Percentiles rank a stretch among this genome's conserved stretches.
phyloP scores from a whole-genome alignment of 2,888 invertebrate genomes.

The Aphodius sticticus region DNA sequence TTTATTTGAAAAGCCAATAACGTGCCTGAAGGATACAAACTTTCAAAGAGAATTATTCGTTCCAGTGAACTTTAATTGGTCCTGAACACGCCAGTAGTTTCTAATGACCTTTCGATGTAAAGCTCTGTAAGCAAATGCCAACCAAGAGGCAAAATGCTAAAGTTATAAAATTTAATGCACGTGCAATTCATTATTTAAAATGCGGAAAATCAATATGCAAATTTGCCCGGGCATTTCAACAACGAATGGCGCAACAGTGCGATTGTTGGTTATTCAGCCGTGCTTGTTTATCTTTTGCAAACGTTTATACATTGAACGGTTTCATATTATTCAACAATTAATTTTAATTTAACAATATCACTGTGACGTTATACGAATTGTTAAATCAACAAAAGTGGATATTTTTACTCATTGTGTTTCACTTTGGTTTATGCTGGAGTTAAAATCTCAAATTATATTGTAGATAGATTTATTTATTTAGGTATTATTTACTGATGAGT shows the following conservation, averaged over 20 bases:
- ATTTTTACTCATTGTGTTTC: too few species aligned
- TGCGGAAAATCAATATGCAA: background rate
- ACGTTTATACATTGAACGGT: background rate
- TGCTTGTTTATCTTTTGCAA: background rate
- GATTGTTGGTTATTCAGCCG: background rate
- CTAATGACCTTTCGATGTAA: background rate
- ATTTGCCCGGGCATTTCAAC: background rate
- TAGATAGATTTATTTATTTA: too few species aligned
- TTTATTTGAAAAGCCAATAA: background rate
- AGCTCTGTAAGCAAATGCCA: background rate
- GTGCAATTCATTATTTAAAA: background rate
- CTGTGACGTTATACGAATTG: too few species aligned
- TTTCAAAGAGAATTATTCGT: background rate
- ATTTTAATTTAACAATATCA: background rate
- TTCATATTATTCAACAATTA: background rate
- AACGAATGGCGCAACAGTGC: background rate
- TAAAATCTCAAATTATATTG: too few species aligned
- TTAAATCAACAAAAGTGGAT: too few species aligned
- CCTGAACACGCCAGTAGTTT: background rate
- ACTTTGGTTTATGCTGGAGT: too few species aligned
- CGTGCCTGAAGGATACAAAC: background rate
- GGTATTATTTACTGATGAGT: too few species aligned
- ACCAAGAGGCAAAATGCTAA: background rate
- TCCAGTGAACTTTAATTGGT: background rate
- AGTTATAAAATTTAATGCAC: background rate